Evolutionary conservation across 2,113 vertebrate genomes (phyloP).

Genomic region (Lynx canadensis): DNA sequence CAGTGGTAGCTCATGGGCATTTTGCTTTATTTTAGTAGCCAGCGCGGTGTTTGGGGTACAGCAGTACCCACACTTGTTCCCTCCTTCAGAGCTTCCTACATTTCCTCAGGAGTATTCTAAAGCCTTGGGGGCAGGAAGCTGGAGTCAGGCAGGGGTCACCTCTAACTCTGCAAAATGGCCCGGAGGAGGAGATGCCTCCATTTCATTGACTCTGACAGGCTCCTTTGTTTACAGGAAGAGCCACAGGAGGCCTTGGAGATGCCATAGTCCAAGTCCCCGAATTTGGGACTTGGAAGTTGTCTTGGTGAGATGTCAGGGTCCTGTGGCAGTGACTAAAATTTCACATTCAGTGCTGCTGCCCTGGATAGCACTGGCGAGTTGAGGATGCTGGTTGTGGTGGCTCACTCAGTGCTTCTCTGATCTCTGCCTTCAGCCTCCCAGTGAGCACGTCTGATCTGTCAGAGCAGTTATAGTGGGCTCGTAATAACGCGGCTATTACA

Average conservation of each 20-base stretch:
- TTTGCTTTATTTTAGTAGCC: constrained; percentile 1
- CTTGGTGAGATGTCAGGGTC: background rate
- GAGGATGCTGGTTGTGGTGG: background rate
- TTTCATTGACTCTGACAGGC: background rate
- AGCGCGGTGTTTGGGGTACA: background rate
- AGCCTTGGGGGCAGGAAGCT: background rate
- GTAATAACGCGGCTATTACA: background rate
- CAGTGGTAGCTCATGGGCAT: background rate
- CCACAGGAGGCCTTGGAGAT: background rate
- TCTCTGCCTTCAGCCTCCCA: background rate
- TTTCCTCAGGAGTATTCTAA: background rate
- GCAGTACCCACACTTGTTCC: background rate
- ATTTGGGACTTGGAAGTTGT: background rate
- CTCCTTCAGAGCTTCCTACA: background rate
- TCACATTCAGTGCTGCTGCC: background rate
- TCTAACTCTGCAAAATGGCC: background rate
- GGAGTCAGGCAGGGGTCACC: background rate
- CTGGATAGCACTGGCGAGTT: background rate
- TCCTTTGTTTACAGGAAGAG: background rate
- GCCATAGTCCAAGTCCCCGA: background rate
- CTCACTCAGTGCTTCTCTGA: background rate
- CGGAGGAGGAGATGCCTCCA: background rate
- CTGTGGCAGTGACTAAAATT: background rate
- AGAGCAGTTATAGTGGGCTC: background rate
- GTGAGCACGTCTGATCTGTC: background rate